Base-by-base conservation (phyloP, 2,113 vertebrate genomes). In the Notarius lentiginosus region DNA sequence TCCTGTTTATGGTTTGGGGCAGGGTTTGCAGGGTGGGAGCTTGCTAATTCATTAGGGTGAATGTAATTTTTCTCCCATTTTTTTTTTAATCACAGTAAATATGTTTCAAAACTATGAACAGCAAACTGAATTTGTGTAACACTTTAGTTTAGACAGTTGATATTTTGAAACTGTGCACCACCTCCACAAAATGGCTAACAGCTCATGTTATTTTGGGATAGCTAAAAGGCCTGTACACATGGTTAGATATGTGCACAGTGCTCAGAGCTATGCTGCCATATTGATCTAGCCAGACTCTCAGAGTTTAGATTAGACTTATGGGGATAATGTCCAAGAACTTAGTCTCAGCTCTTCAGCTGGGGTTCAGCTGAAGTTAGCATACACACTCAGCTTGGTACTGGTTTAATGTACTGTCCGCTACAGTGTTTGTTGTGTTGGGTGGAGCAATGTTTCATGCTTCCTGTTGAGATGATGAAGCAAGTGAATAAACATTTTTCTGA, bases 231-330 rank as follows among this genome's bases (percentile, higher is more conserved):
- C 27, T 84, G 80, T 86, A 72, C 84, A 58, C 61, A 68, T 75
- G 7, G 27, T 68, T 55, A 17, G 17, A 66, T 88, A 70, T 79
- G 80, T 65, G 80, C 72, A 87, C 58, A 73, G 58, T 56, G 84
- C 70, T 76, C 70, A 56, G 30, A 72, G 51, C 73, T 60, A 53
- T 63, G 88, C 79, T 79, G 63, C 72, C 34, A 10, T 89, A 91
- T 90, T 81, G 91, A 90, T 90, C 53, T 6, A 61, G 17, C 30
- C 7, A 17, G 80, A 58, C 73, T 88, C 87, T 76, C 90, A 30
- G 55, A 91, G 86, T 90, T 91, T 90, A 88, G 85, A 91, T 84
- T 86, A 83, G 90, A 76, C 86, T 89, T 84, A 83, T 34, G 76
- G 81, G 79, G 79, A 89, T 89, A 91, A 91, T 88, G 85, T 65